Evolutionary conservation across 2,888 invertebrate genomes (phyloP), one percentile per base, ranked within the genome.

Genomic region (Pachymerium ferrugineum): DNA sequence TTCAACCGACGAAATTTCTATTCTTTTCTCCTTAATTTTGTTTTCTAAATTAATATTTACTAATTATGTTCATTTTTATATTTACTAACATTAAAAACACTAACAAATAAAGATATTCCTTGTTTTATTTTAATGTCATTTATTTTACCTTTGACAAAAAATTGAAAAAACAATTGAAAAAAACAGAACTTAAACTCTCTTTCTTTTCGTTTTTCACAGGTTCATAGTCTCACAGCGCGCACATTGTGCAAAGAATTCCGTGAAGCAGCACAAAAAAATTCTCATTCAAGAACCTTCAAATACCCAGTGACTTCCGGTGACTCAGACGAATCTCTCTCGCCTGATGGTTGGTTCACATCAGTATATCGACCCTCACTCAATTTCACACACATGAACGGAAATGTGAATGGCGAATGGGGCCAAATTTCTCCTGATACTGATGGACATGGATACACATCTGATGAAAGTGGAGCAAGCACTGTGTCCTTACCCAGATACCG

Each of bases 201-300:
- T 31, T 31, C 35, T 69, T 38, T 14, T 14, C 25, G 29, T 62
- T 72, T 42, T 16, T 75, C 75, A n/a, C 84, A 86, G 81, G 85
- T 88, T 75, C 90, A 91, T 83, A 92, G 92, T 81, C 83, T 92
- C 76, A 92, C 92, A 35, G 92, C 91, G 6, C 86, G 92, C 77
- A 91, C 90, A 79, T 86, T 92, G 75, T 89, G 91, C 3, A 88
- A 86, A 78, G 88, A 91, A 82, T 89, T 91, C 79, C 86, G 90
- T 68, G 89, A 91, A 77, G 89, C 70, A 54, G 54, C 74, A 22
- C 30, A 16, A 25, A 54, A 25, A 14, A 25, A 38, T 16, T 30
- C n/a, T 6, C 35, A 71, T 3, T 19, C 71, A 25, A 35, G 35
- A 71, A 14, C 22, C 10, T 71, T 33, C 54, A 22, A 28, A 1